Percentiles rank a stretch among this genome's conserved stretches.
These are phyloP conservation scores for Ariopsis seemanni DNA, from an alignment of 2,113 vertebrate species.

Conservation along the genomic window DNA sequence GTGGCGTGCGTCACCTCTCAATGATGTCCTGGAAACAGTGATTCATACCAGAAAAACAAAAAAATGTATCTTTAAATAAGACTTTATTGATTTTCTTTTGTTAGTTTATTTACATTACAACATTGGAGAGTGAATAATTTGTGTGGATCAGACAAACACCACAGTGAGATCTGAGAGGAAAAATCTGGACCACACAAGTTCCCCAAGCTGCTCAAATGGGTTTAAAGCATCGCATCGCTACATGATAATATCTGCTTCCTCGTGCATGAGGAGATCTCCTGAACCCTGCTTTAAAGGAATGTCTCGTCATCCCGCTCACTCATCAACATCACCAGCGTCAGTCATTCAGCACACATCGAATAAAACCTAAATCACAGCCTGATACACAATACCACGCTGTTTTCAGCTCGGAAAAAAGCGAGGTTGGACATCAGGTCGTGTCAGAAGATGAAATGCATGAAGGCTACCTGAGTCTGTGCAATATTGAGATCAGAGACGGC, in stretches of 20 bases:
- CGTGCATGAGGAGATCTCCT: not conserved
- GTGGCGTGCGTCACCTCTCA: no score
- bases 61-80: conserved; percentile 1
- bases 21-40: not conserved
- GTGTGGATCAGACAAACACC: not conserved
- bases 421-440: not conserved
- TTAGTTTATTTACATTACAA: not conserved
- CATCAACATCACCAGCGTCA: not conserved
- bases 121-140: not conserved
- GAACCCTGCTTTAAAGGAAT: not conserved
- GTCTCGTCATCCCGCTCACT: no score
- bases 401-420: no score
- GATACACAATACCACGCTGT: not conserved
- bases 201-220: not conserved
- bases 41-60: not conserved
- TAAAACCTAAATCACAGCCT: not conserved
- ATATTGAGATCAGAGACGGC: not conserved
- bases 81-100: conserved; percentile 32
- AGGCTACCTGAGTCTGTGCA: not conserved
- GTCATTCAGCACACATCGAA: not conserved
- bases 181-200: not conserved
- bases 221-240: not conserved
- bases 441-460: not conserved
- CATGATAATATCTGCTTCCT: not conserved
- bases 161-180: not conserved